Evolutionary conservation across 2,888 invertebrate species (phyloP), one percentile per base, ranked within the genome.

Genomic region (Epirrhoe alternata): DNA sequence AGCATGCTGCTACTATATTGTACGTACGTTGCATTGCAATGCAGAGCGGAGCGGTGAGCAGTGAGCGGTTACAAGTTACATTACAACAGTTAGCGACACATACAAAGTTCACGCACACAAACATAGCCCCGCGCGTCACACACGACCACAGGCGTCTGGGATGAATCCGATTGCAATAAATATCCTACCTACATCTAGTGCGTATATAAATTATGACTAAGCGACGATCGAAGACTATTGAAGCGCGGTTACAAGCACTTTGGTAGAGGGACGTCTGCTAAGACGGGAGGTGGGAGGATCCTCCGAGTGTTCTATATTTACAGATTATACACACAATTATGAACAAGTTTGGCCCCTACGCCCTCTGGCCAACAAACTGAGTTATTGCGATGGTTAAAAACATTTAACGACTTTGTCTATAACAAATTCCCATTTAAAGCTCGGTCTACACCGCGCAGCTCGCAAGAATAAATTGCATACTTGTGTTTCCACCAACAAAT

Each of bases 171-270:
- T 66, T 61, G 54, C 42, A 61, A 70, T 72, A 71, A 73, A 74
- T 74, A 74, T 69, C 31, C 66, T 73, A 74, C 60, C 61, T 74
- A 74, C 31, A 70, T 61, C 77, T 78, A 76, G 61, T 57, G 61
- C 55, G 55, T 63, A 61, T 55, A 60, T 61, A 64, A 64, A 65
- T 64, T 64, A 75, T 74, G 71, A 75, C 69, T 72, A 60, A 59
- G 56, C 49, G 35, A 53, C 69, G 64, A 65, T 58, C 55, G 61
- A 69, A 70, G 72, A 62, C 62, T 70, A 58, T 61, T 33, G 64
- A 55, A 59, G 69, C 69, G 71, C 69, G 66, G 53, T 30, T 51
- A 62, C 63, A 61, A 70, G 71, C 74, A 74, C 76, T 83, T 69
- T 85, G 83, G 74, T 77, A 66, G 68, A 67, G 68, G 65, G 64